phyloP scores from a whole-genome alignment of 2,888 invertebrate species.

The Abrostola triplasia region DNA sequence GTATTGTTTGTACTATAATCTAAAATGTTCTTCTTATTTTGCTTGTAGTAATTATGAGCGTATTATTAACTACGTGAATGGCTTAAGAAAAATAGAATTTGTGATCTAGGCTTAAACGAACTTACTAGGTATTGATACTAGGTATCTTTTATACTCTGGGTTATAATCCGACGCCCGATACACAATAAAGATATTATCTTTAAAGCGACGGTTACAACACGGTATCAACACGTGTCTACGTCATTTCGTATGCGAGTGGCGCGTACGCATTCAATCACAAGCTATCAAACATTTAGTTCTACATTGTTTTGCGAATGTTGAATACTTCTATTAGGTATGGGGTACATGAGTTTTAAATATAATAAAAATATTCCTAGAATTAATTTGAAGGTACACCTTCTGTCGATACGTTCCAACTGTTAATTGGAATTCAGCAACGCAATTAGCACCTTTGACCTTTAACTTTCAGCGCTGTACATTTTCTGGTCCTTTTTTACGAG shows the following conservation, averaged over 20 bases:
- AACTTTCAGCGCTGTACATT: not conserved
- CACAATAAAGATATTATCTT: conserved; percentile 28
- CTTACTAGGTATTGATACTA: no score
- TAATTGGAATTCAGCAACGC: no score
- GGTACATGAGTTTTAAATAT: conserved; percentile 1
- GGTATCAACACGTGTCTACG: conserved; percentile 61
- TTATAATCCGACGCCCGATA: conserved; percentile 12
- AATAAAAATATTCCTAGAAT: no score
- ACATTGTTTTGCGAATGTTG: conserved; percentile 61
- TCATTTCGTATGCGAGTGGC: conserved; percentile 64
- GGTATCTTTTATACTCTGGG: not conserved
- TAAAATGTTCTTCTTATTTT: not conserved
- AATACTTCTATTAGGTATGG: conserved; percentile 55
- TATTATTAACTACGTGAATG: no score
- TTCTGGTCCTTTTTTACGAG: not conserved
- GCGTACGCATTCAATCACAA: conserved; percentile 69
- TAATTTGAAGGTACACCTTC: no score
- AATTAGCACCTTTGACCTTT: not conserved
- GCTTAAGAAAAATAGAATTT: no score
- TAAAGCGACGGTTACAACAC: conserved; percentile 49
- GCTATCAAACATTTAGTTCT: conserved; percentile 75
- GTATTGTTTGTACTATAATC: not conserved
- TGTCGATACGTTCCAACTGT: no score
- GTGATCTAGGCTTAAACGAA: no score
- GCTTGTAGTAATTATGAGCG: not conserved